phyloP scores from a whole-genome alignment of 2,888 invertebrate species.

The Lochmaea capreae region DNA sequence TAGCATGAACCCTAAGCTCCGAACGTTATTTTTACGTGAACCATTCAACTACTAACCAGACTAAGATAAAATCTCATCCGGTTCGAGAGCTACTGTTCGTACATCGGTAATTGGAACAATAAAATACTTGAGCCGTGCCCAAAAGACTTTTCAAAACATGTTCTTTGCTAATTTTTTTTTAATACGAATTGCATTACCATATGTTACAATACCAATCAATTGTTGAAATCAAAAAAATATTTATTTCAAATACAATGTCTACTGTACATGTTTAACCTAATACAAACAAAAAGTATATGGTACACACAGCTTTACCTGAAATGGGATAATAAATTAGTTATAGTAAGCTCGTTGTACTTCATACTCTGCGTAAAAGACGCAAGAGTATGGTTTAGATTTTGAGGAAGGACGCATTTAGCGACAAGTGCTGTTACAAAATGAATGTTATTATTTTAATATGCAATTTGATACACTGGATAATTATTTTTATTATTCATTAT shows the following conservation, averaged over 20 bases:
- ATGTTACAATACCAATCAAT: constrained; percentile 62
- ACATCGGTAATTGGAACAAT: constrained; percentile 54
- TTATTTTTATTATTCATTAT: too few relatives aligned
- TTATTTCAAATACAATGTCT: constrained; percentile 54
- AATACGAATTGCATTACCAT: constrained; percentile 62
- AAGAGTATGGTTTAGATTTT: background rate
- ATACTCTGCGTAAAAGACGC: constrained; percentile 35
- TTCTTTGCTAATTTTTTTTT: constrained; percentile 46
- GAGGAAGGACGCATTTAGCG: constrained; percentile 22
- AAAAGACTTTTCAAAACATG: constrained; percentile 53
- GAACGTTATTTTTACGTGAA: background rate
- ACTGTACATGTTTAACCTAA: constrained; percentile 53
- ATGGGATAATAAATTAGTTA: constrained; percentile 48
- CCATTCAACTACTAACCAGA: background rate
- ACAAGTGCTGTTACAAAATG: constrained; percentile 14
- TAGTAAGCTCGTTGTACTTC: constrained; percentile 45
- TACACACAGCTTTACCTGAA: constrained; percentile 50
- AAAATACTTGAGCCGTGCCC: constrained; percentile 56
- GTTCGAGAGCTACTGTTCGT: constrained; percentile 34
- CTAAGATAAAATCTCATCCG: constrained; percentile 19
- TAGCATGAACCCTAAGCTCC: constrained; percentile 10
- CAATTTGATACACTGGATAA: too few relatives aligned
- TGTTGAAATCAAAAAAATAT: constrained; percentile 28
- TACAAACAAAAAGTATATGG: constrained; percentile 50
- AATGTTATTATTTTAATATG: background rate